Evolutionary conservation across 1,140 invertebrate genomes (phyloP).

Genomic region (Tenebrio molitor): DNA sequence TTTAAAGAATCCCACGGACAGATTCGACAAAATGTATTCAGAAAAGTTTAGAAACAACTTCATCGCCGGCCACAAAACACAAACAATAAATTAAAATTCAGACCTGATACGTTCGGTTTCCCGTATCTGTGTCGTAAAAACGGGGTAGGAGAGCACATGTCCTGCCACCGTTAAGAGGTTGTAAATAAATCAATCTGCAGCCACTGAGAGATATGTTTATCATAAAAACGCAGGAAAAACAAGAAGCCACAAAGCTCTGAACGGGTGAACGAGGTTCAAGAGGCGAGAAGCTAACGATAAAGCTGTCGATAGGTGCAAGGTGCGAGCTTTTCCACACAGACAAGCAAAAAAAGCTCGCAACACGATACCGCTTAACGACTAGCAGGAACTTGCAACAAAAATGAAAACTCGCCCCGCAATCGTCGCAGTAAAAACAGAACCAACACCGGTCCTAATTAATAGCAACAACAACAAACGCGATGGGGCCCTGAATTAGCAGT

Average conservation of each 20-base stretch:
- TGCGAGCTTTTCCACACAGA: constrained; percentile 11
- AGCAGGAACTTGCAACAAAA: not conserved
- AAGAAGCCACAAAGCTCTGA: constrained; percentile 8
- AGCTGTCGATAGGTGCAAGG: constrained; percentile 32
- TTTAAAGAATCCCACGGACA: too few species aligned
- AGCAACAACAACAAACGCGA: not conserved
- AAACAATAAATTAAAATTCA: too few species aligned
- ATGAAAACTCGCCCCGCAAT: too few species aligned
- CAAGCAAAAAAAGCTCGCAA: constrained; percentile 10
- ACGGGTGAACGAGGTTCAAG: constrained; percentile 20
- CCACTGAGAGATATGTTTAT: not conserved
- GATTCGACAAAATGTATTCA: too few species aligned
- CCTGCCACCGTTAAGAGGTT: too few species aligned
- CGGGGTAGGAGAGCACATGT: too few species aligned
- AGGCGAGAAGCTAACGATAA: constrained; percentile 25
- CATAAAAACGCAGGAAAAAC: constrained; percentile 16
- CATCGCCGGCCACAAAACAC: too few species aligned
- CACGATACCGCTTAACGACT: constrained; percentile 20
- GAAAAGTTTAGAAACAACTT: too few species aligned
- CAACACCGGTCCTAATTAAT: constrained; percentile 4
- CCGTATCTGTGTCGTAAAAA: too few species aligned
- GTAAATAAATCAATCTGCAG: too few species aligned
- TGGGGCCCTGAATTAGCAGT: constrained; percentile 15
- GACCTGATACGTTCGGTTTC: too few species aligned
- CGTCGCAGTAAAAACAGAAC: too few species aligned